Evolutionary conservation across 2,113 vertebrate species (phyloP).

Genomic region (human): GRCh38 chr6:95153001-95153500

Average conservation of each 20-base stretch:
- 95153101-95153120: background rate
- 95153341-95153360: constrained; percentile 8
- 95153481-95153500: background rate
- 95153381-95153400: background rate
- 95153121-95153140: background rate
- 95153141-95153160: constrained; percentile 29
- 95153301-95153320: background rate
- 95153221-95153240: background rate
- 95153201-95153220: background rate
- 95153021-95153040: constrained; percentile 29
- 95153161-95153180: constrained; percentile 48
- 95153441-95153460: background rate
- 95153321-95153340: background rate
- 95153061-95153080: constrained; percentile 56
- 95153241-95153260: background rate
- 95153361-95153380: background rate
- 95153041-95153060: constrained; percentile 52
- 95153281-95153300: background rate
- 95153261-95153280: background rate
- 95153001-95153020: constrained; percentile 56
- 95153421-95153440: background rate
- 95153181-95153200: constrained; percentile 13
- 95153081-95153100: background rate
- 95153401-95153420: background rate
- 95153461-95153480: background rate